Base-by-base conservation (phyloP, 1,140 invertebrate genomes). In the Sinonovacula constricta region DNA sequence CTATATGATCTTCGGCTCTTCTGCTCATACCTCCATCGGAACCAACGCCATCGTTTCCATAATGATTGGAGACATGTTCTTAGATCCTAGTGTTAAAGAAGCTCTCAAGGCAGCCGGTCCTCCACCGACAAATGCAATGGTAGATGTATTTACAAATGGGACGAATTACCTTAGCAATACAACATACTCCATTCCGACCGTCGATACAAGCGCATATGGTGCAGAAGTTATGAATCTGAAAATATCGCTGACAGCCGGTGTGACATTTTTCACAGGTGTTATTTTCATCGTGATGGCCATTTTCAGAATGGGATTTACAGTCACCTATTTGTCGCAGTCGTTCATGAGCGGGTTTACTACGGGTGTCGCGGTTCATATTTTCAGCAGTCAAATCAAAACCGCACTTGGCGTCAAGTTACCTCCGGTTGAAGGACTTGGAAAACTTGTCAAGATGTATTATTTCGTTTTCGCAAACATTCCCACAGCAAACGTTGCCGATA, bases 281-380 rank as follows among this genome's bases (percentile, higher is more conserved):
- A 76, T 87, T 26, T 79, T 85, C 45, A 30, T 97, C 1, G 76
- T 93, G 10, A 96, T 98, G 95, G 95, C 94, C 83, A 85, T 95
- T 57, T 92, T 97, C n/a, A 92, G 95, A 24, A 90, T 98, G 71
- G 97, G 97, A 7, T 94, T 95, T 26, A 91, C 98, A 62, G 94
- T 95, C 22, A 94, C 95, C 0, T 92, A 98, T 45, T 92, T 98
- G 15, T 96, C 96, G 2, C 96, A 97, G 85, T 95, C 96, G 1
- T 92, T 98, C 71, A 95, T 98, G 0, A 96, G 94, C 82, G 96
- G 96, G 1, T 97, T 98, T 87, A 98, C 96, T 1, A 97, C 96
- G 0, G 96, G 95, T 0, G 95, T 96, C 2, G 95, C 96, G 0
- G 90, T 97, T 74, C 95, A 97, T 85, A 97, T 98, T 96, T 96